These are phyloP conservation scores for Paedocypris micromegethes DNA, from an alignment of 2,797 vertebrate species.

Conservation along the genomic window DNA sequence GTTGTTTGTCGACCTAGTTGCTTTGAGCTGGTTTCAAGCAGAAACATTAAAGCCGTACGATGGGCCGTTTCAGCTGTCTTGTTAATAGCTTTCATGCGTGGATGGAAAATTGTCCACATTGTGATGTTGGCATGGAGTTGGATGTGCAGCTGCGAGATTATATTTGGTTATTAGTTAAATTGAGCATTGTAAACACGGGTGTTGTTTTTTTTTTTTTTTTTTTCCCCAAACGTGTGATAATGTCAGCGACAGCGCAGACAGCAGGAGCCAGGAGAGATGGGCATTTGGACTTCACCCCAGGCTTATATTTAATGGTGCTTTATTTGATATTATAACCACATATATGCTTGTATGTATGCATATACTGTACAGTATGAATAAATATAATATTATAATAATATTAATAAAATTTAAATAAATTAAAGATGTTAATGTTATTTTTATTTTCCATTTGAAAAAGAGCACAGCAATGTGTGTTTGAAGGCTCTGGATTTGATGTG, in stretches of 20 bases:
- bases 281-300: background rate
- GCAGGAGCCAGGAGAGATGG: background rate
- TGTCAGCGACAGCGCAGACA: background rate
- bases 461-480: too few relatives aligned
- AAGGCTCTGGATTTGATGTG: background rate
- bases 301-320: slow-evolving; percentile 7
- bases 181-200: slow-evolving; percentile 11
- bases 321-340: background rate
- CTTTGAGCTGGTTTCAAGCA: slow-evolving; percentile 20
- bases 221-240: background rate
- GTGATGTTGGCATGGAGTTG: background rate
- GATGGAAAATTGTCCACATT: slow-evolving; percentile 21
- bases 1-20: background rate
- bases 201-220: background rate
- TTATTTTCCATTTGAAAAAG: too few relatives aligned
- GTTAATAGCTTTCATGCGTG: slow-evolving; percentile 20
- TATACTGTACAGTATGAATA: too few relatives aligned
- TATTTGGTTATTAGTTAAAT: slow-evolving; percentile 34
- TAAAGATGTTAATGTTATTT: background rate
- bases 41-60: slow-evolving; percentile 10
- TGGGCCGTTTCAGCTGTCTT: slow-evolving; percentile 11
- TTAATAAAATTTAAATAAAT: background rate
- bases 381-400: too few relatives aligned
- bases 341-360: background rate
- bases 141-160: slow-evolving; percentile 24